A percentile compares a stretch with the other conserved stretches of the same genome.
Evolutionary conservation across 2,113 vertebrate species (phyloP).

Genomic region (Galbula dea): DNA sequence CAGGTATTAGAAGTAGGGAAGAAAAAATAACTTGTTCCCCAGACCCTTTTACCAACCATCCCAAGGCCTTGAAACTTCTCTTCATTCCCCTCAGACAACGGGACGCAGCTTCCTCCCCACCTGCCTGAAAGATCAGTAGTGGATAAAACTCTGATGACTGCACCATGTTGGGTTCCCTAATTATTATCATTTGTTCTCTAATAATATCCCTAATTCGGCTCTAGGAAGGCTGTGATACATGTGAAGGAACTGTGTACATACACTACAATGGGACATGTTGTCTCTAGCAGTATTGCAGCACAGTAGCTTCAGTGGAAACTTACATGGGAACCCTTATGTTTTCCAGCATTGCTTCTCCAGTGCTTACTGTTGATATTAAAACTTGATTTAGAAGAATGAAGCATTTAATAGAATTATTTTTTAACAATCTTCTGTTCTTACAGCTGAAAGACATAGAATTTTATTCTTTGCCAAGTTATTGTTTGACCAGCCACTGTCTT

Average conservation of each 20-base stretch:
- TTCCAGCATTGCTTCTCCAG: background rate
- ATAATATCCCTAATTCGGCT: too few species aligned
- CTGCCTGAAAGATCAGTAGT: too few species aligned
- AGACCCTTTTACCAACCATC: too few species aligned
- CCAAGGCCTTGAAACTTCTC: too few species aligned
- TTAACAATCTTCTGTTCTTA: background rate
- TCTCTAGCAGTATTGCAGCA: background rate
- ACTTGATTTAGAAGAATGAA: background rate
- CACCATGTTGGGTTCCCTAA: too few species aligned
- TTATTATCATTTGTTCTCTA: too few species aligned
- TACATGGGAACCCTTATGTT: background rate
- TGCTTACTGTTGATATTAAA: background rate
- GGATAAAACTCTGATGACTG: too few species aligned
- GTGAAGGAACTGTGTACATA: background rate
- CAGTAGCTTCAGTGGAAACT: background rate
- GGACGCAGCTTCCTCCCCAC: too few species aligned
- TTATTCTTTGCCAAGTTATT: background rate
- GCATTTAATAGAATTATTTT: background rate
- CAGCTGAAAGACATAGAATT: background rate
- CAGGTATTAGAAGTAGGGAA: too few species aligned
- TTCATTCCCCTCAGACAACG: too few species aligned
- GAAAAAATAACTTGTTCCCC: too few species aligned
- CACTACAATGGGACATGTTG: background rate
- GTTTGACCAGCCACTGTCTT: background rate
- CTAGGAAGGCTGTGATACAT: too few species aligned